Conservation (phyloP, 37 sponge, comb jelly and placozoan genomes). For the Theonella swinhoei region DNA sequence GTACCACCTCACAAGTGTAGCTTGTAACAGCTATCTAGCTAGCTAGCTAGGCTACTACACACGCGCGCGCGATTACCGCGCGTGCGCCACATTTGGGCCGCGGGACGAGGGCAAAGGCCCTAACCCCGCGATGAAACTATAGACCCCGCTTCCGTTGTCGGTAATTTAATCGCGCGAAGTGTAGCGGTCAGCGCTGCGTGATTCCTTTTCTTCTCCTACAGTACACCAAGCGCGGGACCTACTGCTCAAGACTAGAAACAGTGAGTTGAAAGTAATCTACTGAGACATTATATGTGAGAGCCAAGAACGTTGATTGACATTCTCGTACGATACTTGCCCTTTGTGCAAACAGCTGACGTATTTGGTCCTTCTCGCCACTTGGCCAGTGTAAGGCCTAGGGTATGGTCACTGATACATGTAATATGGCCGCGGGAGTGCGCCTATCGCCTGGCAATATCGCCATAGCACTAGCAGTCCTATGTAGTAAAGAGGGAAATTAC, state of each 20-base stretch:
- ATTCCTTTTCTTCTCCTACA: not conserved
- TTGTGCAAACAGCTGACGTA: not conserved
- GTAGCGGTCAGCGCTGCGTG: not conserved
- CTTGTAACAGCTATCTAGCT: not conserved
- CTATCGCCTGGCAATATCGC: too few species aligned
- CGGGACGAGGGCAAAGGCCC: too few species aligned
- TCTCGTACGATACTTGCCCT: not conserved
- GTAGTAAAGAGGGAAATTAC: too few species aligned
- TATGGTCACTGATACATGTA: too few species aligned
- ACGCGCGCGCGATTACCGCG: too few species aligned
- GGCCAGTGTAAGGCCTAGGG: too few species aligned
- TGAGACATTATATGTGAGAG: constrained; percentile 26
- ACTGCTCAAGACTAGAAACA: constrained; percentile 16
- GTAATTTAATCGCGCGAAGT: not conserved
- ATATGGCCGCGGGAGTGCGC: too few species aligned
- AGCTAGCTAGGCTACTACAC: not conserved
- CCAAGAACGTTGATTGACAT: not conserved
- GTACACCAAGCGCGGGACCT: constrained; percentile 20
- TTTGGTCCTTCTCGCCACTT: not conserved
- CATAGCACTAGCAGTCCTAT: too few species aligned
- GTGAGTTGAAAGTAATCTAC: constrained; percentile 38
- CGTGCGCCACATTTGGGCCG: not conserved
- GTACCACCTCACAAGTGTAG: too few species aligned
- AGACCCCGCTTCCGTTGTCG: not conserved
- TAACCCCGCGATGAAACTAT: too few species aligned